These are phyloP conservation scores for Drosophila jambulina DNA, from an alignment of 1,140 invertebrate species.

Conservation along the genomic window DNA sequence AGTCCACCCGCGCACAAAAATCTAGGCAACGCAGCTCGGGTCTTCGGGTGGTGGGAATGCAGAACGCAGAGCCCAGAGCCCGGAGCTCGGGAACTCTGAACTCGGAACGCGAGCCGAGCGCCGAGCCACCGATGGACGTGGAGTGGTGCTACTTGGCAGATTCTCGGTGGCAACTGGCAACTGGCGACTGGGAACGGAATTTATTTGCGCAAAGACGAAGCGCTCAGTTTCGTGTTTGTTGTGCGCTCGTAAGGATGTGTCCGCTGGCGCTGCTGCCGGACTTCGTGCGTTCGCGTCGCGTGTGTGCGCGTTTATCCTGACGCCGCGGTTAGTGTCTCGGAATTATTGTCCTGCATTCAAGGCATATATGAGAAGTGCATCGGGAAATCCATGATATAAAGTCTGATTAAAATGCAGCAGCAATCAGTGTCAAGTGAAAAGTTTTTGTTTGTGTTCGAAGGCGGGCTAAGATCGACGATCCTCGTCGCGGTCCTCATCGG, in stretches of 20 bases:
- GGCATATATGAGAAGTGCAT: conserved; percentile 5
- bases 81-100: conserved; percentile 13
- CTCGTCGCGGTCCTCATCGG: conserved; percentile 13
- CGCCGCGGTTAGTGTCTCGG: conserved; percentile 52
- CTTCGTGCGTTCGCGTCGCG: conserved; percentile 81
- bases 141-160: conserved; percentile 28
- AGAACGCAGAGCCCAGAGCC: conserved; percentile 2
- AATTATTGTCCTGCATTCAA: conserved; percentile 4
- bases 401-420: conserved; percentile 44
- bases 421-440: conserved; percentile 43
- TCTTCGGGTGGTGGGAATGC: conserved; percentile 57
- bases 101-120: conserved; percentile 9
- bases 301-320: conserved; percentile 71
- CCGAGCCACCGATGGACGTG: conserved; percentile 25
- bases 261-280: conserved; percentile 77
- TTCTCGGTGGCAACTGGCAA: conserved; percentile 10
- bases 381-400: background rate
- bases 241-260: conserved; percentile 85
- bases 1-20: conserved; percentile 63
- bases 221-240: conserved; percentile 84
- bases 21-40: conserved; percentile 48
- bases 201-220: conserved; percentile 78
- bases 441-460: conserved; percentile 57
- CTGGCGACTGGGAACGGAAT: conserved; percentile 62
- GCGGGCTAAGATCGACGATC: conserved; percentile 24